A percentile compares a stretch with the other conserved stretches of the same genome.
phyloP scores from a whole-genome alignment of 2,797 vertebrate species.

The Danio choprae region DNA sequence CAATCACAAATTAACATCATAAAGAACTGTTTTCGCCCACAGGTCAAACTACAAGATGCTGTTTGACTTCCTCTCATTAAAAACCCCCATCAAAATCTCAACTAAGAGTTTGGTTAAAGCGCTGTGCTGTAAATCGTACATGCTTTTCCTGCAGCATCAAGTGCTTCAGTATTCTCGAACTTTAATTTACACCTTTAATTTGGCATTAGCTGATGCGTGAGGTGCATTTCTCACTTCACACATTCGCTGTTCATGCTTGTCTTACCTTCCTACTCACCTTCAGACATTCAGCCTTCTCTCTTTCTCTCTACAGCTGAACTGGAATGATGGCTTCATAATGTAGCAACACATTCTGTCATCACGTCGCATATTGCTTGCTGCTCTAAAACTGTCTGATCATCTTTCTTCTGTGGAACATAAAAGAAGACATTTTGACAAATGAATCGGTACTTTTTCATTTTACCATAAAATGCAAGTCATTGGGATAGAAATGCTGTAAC shows the following conservation, averaged over 20 bases:
- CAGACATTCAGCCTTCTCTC: not conserved
- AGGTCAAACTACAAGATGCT: not conserved
- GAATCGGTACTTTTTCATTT: no score
- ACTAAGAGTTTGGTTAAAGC: not conserved
- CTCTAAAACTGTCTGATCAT: not conserved
- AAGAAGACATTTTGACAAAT: not conserved
- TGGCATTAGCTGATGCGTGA: constrained; percentile 30
- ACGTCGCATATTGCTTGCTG: not conserved
- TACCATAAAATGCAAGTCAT: not conserved
- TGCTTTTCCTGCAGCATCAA: constrained; percentile 2
- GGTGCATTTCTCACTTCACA: constrained; percentile 40
- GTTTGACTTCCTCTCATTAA: not conserved
- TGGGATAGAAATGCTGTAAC: not conserved
- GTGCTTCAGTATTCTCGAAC: constrained; percentile 1
- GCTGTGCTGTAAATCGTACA: constrained; percentile 20
- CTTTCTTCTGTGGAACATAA: not conserved
- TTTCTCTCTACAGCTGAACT: not conserved
- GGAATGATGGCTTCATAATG: not conserved
- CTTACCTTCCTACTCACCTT: constrained; percentile 15
- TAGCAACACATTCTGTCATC: not conserved
- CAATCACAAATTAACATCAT: constrained; percentile 76
- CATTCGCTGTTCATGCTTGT: constrained; percentile 8
- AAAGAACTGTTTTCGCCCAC: constrained; percentile 61
- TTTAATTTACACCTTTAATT: constrained; percentile 49
- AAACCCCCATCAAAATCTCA: constrained; percentile 6